Percentiles rank a stretch among this genome's conserved stretches.
These are phyloP conservation scores for Harpagoxenus sublaevis DNA, from an alignment of 2,888 invertebrate genomes.

Conservation along the genomic window DNA sequence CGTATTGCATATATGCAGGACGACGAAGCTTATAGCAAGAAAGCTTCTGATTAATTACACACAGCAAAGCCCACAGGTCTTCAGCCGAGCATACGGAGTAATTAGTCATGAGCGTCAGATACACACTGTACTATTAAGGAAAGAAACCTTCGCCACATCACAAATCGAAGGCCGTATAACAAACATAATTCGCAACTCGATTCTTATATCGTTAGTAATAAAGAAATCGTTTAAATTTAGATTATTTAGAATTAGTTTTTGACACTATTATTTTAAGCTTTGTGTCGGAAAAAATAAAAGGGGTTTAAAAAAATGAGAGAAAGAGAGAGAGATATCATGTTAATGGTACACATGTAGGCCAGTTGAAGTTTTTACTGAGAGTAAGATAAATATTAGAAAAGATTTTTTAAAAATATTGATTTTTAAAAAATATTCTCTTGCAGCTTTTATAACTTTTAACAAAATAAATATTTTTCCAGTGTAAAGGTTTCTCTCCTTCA, in stretches of 20 bases:
- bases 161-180: conserved; percentile 1
- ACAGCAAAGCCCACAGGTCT: conserved; percentile 18
- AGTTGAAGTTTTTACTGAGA: neutral
- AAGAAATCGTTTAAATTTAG: neutral
- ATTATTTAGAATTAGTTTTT: neutral
- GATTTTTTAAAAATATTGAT: neutral
- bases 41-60: conserved; percentile 51
- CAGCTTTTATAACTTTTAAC: neutral
- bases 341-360: neutral
- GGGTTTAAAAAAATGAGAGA: neutral
- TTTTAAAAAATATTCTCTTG: neutral
- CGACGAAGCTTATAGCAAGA: conserved; percentile 6
- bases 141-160: conserved; percentile 3
- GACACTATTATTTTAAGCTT: neutral
- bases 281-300: neutral
- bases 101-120: conserved; percentile 44
- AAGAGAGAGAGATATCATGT: neutral
- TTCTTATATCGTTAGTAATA: neutral
- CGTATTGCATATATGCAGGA: neutral
- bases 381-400: neutral
- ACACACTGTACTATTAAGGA: conserved; percentile 37
- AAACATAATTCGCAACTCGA: conserved; percentile 17
- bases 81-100: conserved; percentile 39
- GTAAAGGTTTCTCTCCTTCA: neutral
- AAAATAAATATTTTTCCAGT: neutral